Conservation (phyloP, 2,797 vertebrate species). For the Molossus alvarezi region DNA sequence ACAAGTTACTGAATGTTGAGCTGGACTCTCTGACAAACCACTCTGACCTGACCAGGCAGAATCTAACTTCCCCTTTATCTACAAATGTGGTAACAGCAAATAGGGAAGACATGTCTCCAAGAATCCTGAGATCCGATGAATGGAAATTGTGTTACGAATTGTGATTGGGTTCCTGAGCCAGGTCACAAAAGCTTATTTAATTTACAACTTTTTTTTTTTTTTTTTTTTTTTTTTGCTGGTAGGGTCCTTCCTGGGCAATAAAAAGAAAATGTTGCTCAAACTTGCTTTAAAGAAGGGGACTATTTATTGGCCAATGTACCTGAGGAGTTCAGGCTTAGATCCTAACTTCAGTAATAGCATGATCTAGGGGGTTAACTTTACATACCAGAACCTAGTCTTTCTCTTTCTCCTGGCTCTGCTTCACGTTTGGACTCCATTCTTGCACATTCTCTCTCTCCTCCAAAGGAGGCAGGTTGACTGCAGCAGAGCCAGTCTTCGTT, state of each 20-base stretch:
- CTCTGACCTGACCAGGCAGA: conserved; percentile 44
- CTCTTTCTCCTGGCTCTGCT: background rate
- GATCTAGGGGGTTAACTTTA: background rate
- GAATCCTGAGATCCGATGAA: background rate
- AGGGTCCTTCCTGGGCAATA: background rate
- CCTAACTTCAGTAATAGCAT: background rate
- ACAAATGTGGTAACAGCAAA: background rate
- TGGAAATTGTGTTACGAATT: conserved; percentile 56
- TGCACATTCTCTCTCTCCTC: background rate
- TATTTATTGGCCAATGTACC: background rate
- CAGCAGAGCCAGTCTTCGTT: background rate
- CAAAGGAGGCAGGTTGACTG: background rate
- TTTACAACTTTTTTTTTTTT: background rate
- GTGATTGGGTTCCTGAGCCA: background rate
- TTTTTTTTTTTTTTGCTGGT: conserved; percentile 26
- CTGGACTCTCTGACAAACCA: conserved; percentile 29
- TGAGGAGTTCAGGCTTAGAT: background rate
- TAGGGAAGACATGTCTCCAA: background rate
- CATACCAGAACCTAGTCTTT: background rate
- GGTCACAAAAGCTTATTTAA: conserved; percentile 38
- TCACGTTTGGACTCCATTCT: background rate
- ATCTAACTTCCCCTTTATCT: background rate
- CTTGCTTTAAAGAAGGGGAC: background rate
- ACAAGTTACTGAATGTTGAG: background rate
- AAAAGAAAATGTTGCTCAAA: conserved; percentile 34